Evolutionary conservation across 2,888 invertebrate genomes (phyloP).

Genomic region (Eilema caniola): DNA sequence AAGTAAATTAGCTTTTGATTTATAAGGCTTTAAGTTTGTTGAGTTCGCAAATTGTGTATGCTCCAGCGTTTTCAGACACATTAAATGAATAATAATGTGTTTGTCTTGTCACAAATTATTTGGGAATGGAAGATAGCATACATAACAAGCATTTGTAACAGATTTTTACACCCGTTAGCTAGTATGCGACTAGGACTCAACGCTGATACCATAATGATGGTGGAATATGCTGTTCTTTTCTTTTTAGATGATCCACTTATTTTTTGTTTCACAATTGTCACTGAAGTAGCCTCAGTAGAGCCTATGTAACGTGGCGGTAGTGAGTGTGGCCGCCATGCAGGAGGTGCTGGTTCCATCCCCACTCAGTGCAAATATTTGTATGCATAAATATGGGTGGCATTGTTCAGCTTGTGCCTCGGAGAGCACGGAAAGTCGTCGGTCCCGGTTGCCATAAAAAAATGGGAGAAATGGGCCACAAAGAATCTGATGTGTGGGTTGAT

Average conservation of each 20-base stretch:
- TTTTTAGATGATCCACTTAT: background rate
- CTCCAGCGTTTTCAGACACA: conserved; percentile 30
- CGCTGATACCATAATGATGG: background rate
- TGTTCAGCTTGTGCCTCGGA: too few species aligned
- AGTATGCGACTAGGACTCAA: background rate
- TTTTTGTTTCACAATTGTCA: too few species aligned
- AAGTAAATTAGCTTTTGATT: conserved; percentile 84
- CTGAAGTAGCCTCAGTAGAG: too few species aligned
- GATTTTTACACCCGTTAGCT: background rate
- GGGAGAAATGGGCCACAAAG: too few species aligned
- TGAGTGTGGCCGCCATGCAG: too few species aligned
- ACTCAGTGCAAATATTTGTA: too few species aligned
- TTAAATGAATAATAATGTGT: conserved; percentile 44
- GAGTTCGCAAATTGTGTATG: conserved; percentile 48
- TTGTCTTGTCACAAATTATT: conserved; percentile 21
- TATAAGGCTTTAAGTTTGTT: conserved; percentile 72
- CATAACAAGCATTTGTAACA: background rate
- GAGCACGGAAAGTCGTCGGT: too few species aligned
- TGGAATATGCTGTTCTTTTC: background rate
- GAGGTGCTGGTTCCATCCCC: too few species aligned
- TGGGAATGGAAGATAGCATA: background rate
- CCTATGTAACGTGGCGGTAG: too few species aligned
- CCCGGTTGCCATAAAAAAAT: too few species aligned
- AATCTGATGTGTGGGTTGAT: too few species aligned
- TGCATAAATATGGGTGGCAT: too few species aligned